These are phyloP conservation scores for Samia ricini DNA, from an alignment of 1,140 invertebrate species.

Conservation along the genomic window DNA sequence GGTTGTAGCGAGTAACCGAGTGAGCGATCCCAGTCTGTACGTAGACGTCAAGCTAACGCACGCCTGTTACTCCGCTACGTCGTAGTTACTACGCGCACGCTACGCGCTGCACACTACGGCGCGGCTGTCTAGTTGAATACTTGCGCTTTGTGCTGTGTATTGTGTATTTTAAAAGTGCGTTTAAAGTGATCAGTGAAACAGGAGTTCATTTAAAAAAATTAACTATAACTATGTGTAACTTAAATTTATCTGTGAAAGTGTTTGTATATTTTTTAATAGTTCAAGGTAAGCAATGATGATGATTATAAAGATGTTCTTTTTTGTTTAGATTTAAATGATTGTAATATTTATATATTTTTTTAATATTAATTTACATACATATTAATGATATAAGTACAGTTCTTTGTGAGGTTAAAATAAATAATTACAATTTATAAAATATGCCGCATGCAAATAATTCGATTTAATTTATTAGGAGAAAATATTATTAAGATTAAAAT, in stretches of 20 bases:
- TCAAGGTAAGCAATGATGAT: not conserved
- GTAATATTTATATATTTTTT: not conserved
- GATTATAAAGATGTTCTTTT: not conserved
- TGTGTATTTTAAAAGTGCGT: not conserved
- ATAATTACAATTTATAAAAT: too few relatives aligned
- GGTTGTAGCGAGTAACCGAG: constrained; percentile 17
- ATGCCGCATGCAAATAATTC: too few relatives aligned
- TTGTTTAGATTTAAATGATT: not conserved
- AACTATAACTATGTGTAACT: constrained; percentile 3
- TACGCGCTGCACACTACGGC: not conserved
- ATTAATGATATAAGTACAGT: too few relatives aligned
- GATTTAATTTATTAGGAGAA: too few relatives aligned
- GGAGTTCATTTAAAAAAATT: not conserved
- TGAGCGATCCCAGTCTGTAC: constrained; percentile 11
- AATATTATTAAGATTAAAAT: too few relatives aligned
- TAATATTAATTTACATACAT: too few relatives aligned
- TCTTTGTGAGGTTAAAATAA: too few relatives aligned
- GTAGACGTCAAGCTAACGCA: constrained; percentile 5
- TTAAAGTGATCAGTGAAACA: not conserved
- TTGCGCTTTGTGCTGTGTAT: not conserved
- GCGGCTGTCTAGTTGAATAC: not conserved
- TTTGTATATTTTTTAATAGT: constrained; percentile 1
- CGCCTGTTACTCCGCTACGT: not conserved
- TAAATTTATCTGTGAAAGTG: not conserved
- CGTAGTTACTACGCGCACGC: not conserved